Evolutionary conservation across 2,888 invertebrate species (phyloP), one percentile per base, ranked within the genome.

Genomic region (Cataglyphis rosenhaueri): DNA sequence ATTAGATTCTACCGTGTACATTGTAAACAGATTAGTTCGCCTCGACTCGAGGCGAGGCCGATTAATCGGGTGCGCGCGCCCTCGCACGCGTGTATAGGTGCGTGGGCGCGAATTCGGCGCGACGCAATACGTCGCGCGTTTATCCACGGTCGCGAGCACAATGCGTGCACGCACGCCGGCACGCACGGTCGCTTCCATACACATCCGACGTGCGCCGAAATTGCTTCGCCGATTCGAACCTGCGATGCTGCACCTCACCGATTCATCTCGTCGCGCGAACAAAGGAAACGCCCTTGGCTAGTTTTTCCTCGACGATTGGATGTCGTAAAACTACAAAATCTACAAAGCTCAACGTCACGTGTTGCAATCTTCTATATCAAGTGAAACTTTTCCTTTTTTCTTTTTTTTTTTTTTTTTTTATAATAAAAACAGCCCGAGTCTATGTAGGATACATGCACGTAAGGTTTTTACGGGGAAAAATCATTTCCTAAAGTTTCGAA

Each of bases 1-100:
- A 85, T 84, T 84, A 81, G 81, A 85, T 75, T 38, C 84, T 44
- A 5, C 41, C 76, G 73, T 84, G 66, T 70, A 71, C 61, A 81
- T 57, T 62, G 66, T 84, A 82, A 79, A 79, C 82, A 79, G 84
- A 85, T 85, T 85, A 84, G 52, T 79, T 84, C 71, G 76, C 21
- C 65, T 18, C 71, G 73, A 82, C 70, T 83, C 57, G 71, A 76
- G 84, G 73, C 65, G 83, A 84, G 84, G 70, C 81, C 73, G 78
- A 84, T 85, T 84, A 85, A 85, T 85, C 68, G 78, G 78, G 44
- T 12, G 55, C 12, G 32, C 15, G 25, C n/a, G n/a, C 64, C 5
- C 0, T 35, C 35, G 55, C 1, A 32, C 12, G n/a, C 41, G 12
- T 15, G n/a, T 25, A 12, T 10, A 38, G 12, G 21, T 32, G 62